A percentile compares a stretch with the other conserved stretches of the same genome.
Conservation (phyloP, 2,797 vertebrate species). For the Trichosurus vulpecula region DNA sequence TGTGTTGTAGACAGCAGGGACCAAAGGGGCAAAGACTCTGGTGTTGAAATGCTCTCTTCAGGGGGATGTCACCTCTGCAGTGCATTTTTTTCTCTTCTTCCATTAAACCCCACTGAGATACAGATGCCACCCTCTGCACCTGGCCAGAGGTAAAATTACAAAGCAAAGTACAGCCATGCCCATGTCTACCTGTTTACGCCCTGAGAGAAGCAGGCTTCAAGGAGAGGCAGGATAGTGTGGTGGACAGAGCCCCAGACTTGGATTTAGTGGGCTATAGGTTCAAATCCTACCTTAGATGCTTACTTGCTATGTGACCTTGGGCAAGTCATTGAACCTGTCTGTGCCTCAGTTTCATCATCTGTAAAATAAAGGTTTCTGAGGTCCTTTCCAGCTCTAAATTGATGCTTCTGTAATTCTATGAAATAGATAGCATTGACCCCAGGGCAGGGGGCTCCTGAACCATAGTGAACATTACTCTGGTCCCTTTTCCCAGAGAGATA, state of each 20-base stretch:
- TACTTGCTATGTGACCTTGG: neutral
- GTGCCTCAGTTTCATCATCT: neutral
- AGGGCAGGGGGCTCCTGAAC: neutral
- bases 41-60: neutral
- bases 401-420: neutral
- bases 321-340: neutral
- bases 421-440: neutral
- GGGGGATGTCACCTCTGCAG: neutral
- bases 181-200: neutral
- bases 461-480: neutral
- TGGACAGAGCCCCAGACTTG: neutral
- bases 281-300: neutral
- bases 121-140: neutral
- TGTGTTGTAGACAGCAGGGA: neutral
- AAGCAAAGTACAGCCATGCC: neutral
- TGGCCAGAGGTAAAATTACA: neutral
- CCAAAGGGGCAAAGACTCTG: neutral
- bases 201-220: neutral
- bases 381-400: neutral
- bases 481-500: neutral
- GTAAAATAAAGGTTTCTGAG: neutral
- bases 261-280: neutral
- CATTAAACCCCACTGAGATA: neutral
- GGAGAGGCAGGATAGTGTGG: neutral
- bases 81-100: neutral